Evolutionary conservation across 2,113 vertebrate genomes (phyloP).

Genomic region (Tyrannus savana): DNA sequence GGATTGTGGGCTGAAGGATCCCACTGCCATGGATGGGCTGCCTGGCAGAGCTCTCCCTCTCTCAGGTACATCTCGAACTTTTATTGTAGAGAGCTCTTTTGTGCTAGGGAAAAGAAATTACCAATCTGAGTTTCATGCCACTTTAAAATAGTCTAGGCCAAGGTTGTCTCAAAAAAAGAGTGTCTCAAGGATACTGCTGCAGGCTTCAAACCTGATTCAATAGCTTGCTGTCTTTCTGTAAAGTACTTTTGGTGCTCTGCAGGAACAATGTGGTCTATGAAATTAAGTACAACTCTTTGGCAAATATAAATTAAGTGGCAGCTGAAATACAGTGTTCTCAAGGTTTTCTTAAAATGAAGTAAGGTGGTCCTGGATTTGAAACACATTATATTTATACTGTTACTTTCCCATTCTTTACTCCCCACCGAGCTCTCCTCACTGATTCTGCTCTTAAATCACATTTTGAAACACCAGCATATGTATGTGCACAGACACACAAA

Average conservation of each 20-base stretch:
- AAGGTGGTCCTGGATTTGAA: not conserved
- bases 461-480: not conserved
- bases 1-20: not conserved
- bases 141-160: conserved; percentile 33
- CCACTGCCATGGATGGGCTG: not conserved
- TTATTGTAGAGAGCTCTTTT: not conserved
- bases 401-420: not conserved
- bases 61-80: not conserved
- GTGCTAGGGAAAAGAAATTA: not conserved
- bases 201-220: conserved; percentile 15
- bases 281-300: not conserved
- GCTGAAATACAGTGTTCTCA: not conserved
- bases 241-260: conserved; percentile 1
- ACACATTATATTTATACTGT: not conserved
- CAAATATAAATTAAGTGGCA: conserved; percentile 18
- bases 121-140: not conserved
- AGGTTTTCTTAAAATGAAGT: not conserved
- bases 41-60: not conserved
- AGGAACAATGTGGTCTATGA: not conserved
- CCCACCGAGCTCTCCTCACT: not conserved
- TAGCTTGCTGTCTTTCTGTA: not conserved
- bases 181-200: conserved; percentile 26
- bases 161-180: not conserved
- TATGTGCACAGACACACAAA: not conserved
- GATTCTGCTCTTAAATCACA: not conserved